Base-by-base conservation (phyloP, 1,140 invertebrate species). In the Camponotus floridanus region DNA sequence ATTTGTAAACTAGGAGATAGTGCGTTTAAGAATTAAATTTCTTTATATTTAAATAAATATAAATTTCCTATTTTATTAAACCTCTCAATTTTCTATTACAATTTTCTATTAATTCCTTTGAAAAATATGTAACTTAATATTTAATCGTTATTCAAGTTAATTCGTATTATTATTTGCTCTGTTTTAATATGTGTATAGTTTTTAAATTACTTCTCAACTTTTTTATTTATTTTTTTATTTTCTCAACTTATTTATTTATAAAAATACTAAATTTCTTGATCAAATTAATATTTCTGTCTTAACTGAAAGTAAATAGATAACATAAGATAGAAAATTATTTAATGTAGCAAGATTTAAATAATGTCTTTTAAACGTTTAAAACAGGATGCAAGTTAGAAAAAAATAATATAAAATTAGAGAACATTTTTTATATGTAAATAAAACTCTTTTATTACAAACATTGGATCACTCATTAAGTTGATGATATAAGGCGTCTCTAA, bases 391-490 rank as follows among this genome's bases (percentile, higher is more conserved):
- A 42, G 8, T 3, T 8, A 33, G 9, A 67, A 9, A 2, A 76
- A 1, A 76, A 39, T 21, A 8, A 55, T 68, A 39, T 65, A 57
- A 18, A 84, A 0, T 73, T 78, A 65, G 0, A 65, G 15, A 78
- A 55, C 33, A 83, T 33, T 57, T 88, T 87, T 87, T 92, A 67
- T 92, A 93, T 70, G 76, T 92, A 93, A 93, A 94, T 93, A 93
- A 93, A 93, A 67, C 64, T 90, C 74, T 89, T 94, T 92, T 93
- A 91, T 92, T 91, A 88, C 7, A 92, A 91, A 91, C 73, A 88
- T 81, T 70, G 51, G 36, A 70, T 0, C 83, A 55, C n/a, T 88
- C 7, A 62, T 83, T 61, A 13, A 73, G 45, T 78, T 7, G 15
- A 51, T 13, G 4, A 0, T 48, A 62, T 33, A n/a, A 8, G 6